Evolutionary conservation across 2,797 vertebrate species (phyloP).

Genomic region (Morus bassanus): DNA sequence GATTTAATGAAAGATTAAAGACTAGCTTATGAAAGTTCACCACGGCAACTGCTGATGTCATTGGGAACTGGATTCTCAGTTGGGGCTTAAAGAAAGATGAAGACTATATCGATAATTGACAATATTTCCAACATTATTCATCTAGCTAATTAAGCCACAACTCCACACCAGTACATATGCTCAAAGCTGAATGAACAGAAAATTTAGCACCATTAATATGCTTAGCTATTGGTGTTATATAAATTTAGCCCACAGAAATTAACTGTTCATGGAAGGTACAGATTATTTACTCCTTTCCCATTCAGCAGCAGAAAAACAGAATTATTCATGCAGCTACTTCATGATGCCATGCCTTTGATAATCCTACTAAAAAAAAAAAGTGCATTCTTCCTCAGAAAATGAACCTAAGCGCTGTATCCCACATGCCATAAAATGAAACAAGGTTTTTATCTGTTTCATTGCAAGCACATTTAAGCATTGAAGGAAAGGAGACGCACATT

Average conservation of each 20-base stretch:
- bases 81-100: neutral
- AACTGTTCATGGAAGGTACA: neutral
- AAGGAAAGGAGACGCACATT: neutral
- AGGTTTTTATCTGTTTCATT: constrained; percentile 13
- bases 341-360: neutral
- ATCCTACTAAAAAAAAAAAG: neutral
- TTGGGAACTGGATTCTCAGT: constrained; percentile 9
- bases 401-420: neutral
- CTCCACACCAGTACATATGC: neutral
- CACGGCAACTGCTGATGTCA: constrained; percentile 58
- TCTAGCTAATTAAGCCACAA: constrained; percentile 11
- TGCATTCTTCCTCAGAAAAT: neutral
- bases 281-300: neutral
- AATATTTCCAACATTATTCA: neutral
- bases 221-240: neutral
- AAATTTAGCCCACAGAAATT: neutral
- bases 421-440: neutral
- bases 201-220: neutral
- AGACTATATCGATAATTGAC: constrained; percentile 27
- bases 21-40: constrained; percentile 38
- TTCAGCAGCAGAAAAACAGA: neutral
- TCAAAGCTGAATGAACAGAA: neutral
- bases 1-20: constrained; percentile 58
- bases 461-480: neutral
- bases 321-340: neutral